Base-by-base conservation (phyloP, 2,113 vertebrate genomes). In the Agapornis roseicollis region DNA sequence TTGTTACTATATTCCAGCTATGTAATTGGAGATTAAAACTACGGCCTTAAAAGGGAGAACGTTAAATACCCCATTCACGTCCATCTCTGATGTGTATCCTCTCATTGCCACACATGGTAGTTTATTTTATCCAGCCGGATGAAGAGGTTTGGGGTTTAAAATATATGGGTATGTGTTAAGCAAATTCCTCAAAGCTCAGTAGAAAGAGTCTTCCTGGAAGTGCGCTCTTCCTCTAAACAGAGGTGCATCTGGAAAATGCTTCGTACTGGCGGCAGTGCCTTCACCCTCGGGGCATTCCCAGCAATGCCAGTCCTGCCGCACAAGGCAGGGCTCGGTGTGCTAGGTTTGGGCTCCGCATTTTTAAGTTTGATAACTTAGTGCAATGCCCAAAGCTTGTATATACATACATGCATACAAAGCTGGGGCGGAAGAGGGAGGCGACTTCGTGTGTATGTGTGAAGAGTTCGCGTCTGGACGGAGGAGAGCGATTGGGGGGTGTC, bases 1-100 rank as follows among this genome's bases (percentile, higher is more conserved):
- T 97, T 96, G 94, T 96, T 97, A 94, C 92, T 94, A 90, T 81
- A 90, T 93, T 97, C 96, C 68, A 44, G 82, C 91, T 95, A 96
- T 95, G 96, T 97, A 97, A 98, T 97, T 97, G 96, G 90, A 72
- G 91, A 95, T 97, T 98, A 98, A 97, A 97, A 97, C 91, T 85
- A 60, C 71, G 56, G 89, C 58, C 65, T 74, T 77, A 85, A 94
- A 74, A 84, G 69, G 41, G 58, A 91, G 17, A 78, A 89, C 88
- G 64, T 80, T 73, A 74, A 84, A 97, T 72, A 55, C 23, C 41
- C 31, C 8, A 6, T 55, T 20, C 16, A n/a, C 47, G 9, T 58
- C 94, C 49, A 35, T 8, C 58, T 39, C 35, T 53, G 47, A 19
- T 79, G 17, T 65, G 8, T 49, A 71, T 89, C 85, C 46, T 56